Evolutionary conservation across 2,113 vertebrate species (phyloP), one percentile per base, ranked within the genome.

Genomic region (Chaetodon trifascialis): DNA sequence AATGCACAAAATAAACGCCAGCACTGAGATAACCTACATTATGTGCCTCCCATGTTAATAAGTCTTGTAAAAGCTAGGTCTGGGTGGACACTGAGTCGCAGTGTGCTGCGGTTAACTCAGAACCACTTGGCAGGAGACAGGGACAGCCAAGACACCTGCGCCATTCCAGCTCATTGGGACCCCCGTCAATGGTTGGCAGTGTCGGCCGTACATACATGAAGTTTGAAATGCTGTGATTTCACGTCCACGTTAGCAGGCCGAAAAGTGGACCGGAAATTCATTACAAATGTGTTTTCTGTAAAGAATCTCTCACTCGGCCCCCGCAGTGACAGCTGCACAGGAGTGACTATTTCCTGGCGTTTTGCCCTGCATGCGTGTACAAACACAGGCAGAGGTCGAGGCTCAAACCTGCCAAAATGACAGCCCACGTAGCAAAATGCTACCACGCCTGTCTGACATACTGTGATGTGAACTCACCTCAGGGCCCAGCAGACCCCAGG

Each of bases 401-500:
- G 44, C 67, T 77, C 59, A 25, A 66, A 80, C 44, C 42, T 21
- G 82, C 81, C 68, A 82, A 80, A 68, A 78, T 63, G 6, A 12
- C 65, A 76, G 66, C 79, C 86, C 74, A 82, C 80, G 8, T 56
- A 71, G 58, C 12, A 47, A 63, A 89, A 71, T 3, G 10, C n/a
- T 4, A 79, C 80, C 62, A 78, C 38, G 79, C 52, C 79, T 63
- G 76, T 85, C 85, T 85, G 79, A 90, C 86, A 89, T 23, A 64
- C 72, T 15, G 68, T 2, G 78, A 77, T 49, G 60, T 79, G 85
- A 92, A 79, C 64, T 63, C 69, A 68, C 77, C 80, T 79, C 80
- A 14, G 83, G 72, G 69, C 69, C 62, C 2, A 3, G 34, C 25
- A 44, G 69, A 84, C 64, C 76, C 65, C 75, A 72, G 71, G 83